Evolutionary conservation across 2,888 invertebrate genomes (phyloP).

Genomic region (Mimachlamys varia): DNA sequence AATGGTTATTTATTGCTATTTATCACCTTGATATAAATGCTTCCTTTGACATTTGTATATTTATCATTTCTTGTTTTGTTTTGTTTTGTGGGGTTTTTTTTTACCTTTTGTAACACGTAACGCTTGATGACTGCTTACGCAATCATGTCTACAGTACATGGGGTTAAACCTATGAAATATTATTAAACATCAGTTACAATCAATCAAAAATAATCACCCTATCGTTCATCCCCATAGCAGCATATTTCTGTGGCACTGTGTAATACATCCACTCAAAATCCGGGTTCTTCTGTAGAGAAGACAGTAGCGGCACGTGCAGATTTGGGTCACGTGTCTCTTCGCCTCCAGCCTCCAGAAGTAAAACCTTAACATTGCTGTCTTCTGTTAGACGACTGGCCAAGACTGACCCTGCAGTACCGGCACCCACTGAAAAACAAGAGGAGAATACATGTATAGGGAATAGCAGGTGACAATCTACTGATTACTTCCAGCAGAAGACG

Average conservation of each 20-base stretch:
- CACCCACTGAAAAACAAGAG: slow-evolving; percentile 46
- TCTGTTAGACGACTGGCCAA: slow-evolving; percentile 52
- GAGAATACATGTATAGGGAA: not conserved
- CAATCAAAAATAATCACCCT: slow-evolving; percentile 40
- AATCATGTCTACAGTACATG: too few species aligned
- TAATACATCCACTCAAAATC: slow-evolving; percentile 51
- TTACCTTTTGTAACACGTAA: too few species aligned
- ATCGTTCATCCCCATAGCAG: slow-evolving; percentile 42
- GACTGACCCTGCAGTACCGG: slow-evolving; percentile 51
- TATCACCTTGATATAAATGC: too few species aligned
- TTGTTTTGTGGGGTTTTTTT: too few species aligned
- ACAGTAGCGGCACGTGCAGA: slow-evolving; percentile 48
- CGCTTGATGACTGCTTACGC: too few species aligned
- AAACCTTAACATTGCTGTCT: slow-evolving; percentile 43
- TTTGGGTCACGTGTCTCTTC: slow-evolving; percentile 44
- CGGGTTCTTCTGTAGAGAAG: slow-evolving; percentile 44
- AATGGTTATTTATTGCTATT: too few species aligned
- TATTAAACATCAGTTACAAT: not conserved
- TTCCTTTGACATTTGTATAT: too few species aligned
- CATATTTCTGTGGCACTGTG: slow-evolving; percentile 49
- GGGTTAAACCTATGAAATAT: not conserved
- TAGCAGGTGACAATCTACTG: too few species aligned
- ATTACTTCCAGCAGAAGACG: too few species aligned
- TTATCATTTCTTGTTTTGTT: too few species aligned
- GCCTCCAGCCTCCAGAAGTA: slow-evolving; percentile 52